A percentile compares a stretch with the other conserved stretches of the same genome.
Conservation (phyloP, 1,140 invertebrate genomes). For the Drosophila quadrilineata region DNA sequence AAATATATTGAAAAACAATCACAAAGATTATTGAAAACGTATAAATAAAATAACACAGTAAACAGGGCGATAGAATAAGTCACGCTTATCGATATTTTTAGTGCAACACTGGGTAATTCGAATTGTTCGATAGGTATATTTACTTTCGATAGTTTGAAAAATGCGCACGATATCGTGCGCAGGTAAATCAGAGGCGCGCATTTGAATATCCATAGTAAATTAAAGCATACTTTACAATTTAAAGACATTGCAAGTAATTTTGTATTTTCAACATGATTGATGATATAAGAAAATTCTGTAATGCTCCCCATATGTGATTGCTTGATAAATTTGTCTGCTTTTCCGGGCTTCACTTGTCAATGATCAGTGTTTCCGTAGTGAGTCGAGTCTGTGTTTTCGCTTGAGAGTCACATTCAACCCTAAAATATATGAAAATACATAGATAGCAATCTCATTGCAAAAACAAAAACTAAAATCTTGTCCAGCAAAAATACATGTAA, state of each 20-base stretch:
- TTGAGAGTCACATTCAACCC: slow-evolving; percentile 35
- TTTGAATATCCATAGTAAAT: slow-evolving; percentile 21
- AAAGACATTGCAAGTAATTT: too few relatives aligned
- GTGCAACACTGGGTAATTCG: slow-evolving; percentile 40
- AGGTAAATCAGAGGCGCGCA: slow-evolving; percentile 35
- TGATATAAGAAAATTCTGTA: slow-evolving; percentile 21
- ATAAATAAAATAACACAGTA: slow-evolving; percentile 72
- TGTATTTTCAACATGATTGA: slow-evolving; percentile 61
- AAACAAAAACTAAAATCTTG: slow-evolving; percentile 67
- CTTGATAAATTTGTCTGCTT: slow-evolving; percentile 76
- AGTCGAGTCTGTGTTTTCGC: slow-evolving; percentile 28
- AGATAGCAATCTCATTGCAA: slow-evolving; percentile 36
- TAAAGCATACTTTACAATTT: slow-evolving; percentile 15
- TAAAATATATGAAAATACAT: slow-evolving; percentile 3
- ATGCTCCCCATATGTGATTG: slow-evolving; percentile 37
- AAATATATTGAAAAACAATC: slow-evolving; percentile 47
- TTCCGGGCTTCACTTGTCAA: slow-evolving; percentile 47
- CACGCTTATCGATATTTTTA: slow-evolving; percentile 38
- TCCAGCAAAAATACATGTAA: slow-evolving; percentile 53
- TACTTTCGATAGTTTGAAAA: slow-evolving; percentile 16
- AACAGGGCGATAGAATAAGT: slow-evolving; percentile 47
- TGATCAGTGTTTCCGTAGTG: slow-evolving; percentile 74
- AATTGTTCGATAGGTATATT: not conserved
- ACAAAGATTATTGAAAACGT: slow-evolving; percentile 58
- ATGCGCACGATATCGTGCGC: slow-evolving; percentile 14